These are phyloP conservation scores for Tetranychus cinnabarinus DNA, from an alignment of 1,140 invertebrate species.

Conservation along the genomic window DNA sequence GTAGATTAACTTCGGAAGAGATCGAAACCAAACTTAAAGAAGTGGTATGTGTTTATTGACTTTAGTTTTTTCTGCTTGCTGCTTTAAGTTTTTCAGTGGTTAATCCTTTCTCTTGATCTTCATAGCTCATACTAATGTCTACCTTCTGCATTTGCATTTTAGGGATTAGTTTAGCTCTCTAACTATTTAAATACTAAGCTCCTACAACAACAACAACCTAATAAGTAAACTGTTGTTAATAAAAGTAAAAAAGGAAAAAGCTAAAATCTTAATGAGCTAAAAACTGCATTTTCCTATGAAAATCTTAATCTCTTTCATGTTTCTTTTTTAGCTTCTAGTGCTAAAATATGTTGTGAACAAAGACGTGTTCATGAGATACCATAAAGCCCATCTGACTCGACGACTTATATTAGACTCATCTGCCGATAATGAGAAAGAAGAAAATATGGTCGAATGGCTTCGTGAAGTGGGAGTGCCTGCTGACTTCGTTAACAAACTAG, in stretches of 20 bases:
- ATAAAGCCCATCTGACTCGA: conserved; percentile 91
- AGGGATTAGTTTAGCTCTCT: no score
- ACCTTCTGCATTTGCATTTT: no score
- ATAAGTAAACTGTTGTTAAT: no score
- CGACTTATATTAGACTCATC: conserved; percentile 84
- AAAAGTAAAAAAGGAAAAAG: no score
- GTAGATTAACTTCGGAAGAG: conserved; percentile 87
- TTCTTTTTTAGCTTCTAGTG: conserved; percentile 46
- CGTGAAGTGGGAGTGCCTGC: conserved; percentile 86
- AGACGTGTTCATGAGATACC: conserved; percentile 98
- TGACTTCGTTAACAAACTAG: conserved; percentile 95
- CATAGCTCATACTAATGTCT: no score
- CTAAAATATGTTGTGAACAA: conserved; percentile 98
- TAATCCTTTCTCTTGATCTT: no score
- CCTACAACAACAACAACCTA: no score
- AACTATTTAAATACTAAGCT: no score
- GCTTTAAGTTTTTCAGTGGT: background rate
- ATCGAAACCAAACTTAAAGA: conserved; percentile 78
- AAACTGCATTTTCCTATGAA: no score
- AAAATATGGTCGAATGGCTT: conserved; percentile 93
- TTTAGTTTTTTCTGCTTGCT: conserved; percentile 1
- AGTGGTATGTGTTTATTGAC: conserved; percentile 33
- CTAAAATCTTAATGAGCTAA: background rate
- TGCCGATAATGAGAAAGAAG: conserved; percentile 96
- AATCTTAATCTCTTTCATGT: background rate